A percentile compares a stretch with the other conserved stretches of the same genome.
phyloP scores from a whole-genome alignment of 2,797 vertebrate genomes.

The Gastrophryne carolinensis region DNA sequence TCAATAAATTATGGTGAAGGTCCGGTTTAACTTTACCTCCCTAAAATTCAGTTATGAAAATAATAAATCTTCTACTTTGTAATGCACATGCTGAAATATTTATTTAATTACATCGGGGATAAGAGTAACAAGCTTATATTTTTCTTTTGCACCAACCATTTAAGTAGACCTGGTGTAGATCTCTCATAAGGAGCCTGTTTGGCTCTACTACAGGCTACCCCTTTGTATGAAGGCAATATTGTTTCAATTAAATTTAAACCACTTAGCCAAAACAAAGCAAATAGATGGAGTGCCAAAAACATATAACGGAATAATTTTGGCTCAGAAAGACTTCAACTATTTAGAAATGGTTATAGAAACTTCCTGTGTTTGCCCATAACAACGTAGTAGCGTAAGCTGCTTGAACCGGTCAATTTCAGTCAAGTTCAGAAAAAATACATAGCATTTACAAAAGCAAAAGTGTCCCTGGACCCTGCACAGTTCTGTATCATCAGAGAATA shows the following conservation, averaged over 20 bases:
- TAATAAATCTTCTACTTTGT: background rate
- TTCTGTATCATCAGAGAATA: background rate
- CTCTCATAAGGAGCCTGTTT: slow-evolving; percentile 8
- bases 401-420: background rate
- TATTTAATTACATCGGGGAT: background rate
- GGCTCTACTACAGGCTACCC: slow-evolving; percentile 21
- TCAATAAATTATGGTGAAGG: too few relatives aligned
- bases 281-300: slow-evolving; percentile 43
- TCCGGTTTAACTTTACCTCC: background rate
- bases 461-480: background rate
- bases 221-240: slow-evolving; percentile 40
- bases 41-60: background rate
- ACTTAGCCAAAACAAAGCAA: slow-evolving; percentile 38
- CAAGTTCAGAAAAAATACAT: background rate
- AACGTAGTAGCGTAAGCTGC: background rate
- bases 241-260: slow-evolving; percentile 42
- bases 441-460: background rate
- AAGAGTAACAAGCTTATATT: background rate
- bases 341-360: slow-evolving; percentile 21
- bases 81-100: background rate
- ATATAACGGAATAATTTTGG: slow-evolving; percentile 21
- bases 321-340: slow-evolving; percentile 19
- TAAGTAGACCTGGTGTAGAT: background rate
- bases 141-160: background rate
- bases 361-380: slow-evolving; percentile 5